phyloP scores from a whole-genome alignment of 2,113 vertebrate genomes.

The Ammodytes marinus region DNA sequence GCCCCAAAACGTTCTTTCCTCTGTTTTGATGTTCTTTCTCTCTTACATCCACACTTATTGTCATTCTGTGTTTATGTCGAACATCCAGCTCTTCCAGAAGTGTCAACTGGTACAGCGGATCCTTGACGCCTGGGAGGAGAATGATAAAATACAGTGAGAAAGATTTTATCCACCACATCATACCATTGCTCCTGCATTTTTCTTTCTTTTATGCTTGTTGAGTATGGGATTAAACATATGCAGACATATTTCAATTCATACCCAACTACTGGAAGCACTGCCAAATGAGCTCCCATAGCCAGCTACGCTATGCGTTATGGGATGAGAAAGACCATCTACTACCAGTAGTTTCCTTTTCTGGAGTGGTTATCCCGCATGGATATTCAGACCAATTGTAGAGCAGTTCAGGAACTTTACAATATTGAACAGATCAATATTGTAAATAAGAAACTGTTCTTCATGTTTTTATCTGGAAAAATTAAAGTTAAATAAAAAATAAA shows the following conservation, averaged over 20 bases:
- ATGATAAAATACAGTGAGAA: slow-evolving; percentile 94
- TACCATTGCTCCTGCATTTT: neutral
- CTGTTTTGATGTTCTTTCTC: neutral
- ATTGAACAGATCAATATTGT: no score
- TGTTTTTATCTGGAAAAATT: no score
- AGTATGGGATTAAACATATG: neutral
- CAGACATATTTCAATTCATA: neutral
- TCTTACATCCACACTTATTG: neutral
- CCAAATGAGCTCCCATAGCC: no score
- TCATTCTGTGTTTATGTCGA: slow-evolving; percentile 24
- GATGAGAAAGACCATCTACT: no score
- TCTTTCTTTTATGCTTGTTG: neutral
- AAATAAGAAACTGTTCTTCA: no score
- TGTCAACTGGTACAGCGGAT: slow-evolving; percentile 95
- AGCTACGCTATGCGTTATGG: no score
- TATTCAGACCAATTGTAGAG: no score
- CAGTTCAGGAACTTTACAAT: no score
- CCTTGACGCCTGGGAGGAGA: slow-evolving; percentile 96
- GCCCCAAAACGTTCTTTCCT: neutral
- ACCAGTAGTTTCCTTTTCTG: no score
- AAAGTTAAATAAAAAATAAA: no score
- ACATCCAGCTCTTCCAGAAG: slow-evolving; percentile 92
- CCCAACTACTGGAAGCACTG: no score
- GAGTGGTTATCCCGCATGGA: no score
- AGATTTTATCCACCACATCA: neutral